These are phyloP conservation scores for Ridgeia piscesae DNA, from an alignment of 1,140 invertebrate species.

Conservation along the genomic window DNA sequence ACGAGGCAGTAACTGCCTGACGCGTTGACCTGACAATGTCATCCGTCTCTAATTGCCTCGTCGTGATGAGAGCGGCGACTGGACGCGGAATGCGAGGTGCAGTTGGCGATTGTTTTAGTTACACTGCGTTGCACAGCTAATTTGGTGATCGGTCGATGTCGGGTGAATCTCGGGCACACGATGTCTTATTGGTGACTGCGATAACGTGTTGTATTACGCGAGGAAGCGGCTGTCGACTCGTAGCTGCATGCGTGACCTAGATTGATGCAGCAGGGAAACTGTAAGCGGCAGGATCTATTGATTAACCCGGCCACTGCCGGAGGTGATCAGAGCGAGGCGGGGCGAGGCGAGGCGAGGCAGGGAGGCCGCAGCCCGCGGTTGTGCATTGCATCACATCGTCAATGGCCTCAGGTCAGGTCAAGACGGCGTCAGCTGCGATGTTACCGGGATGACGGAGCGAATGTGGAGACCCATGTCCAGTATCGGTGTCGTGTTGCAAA, in stretches of 20 bases:
- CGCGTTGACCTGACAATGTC: neutral
- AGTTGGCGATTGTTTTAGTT: neutral
- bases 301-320: neutral
- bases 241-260: neutral
- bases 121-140: neutral
- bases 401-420: neutral
- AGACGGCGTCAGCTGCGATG: neutral
- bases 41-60: neutral
- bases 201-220: neutral
- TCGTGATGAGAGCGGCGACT: neutral
- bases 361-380: too few species aligned
- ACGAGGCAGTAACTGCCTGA: neutral
- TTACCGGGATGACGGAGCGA: neutral
- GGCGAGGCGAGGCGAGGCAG: neutral
- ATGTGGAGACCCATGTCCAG: neutral
- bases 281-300: neutral
- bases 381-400: neutral
- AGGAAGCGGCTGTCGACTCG: neutral
- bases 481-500: neutral
- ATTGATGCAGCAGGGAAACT: neutral
- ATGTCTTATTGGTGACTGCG: too few species aligned
- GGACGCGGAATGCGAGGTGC: neutral
- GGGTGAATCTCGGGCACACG: neutral
- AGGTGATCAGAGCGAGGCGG: neutral
- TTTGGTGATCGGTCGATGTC: neutral